Evolutionary conservation across 1,140 invertebrate genomes (phyloP).

Genomic region (Monochamus saltuarius): DNA sequence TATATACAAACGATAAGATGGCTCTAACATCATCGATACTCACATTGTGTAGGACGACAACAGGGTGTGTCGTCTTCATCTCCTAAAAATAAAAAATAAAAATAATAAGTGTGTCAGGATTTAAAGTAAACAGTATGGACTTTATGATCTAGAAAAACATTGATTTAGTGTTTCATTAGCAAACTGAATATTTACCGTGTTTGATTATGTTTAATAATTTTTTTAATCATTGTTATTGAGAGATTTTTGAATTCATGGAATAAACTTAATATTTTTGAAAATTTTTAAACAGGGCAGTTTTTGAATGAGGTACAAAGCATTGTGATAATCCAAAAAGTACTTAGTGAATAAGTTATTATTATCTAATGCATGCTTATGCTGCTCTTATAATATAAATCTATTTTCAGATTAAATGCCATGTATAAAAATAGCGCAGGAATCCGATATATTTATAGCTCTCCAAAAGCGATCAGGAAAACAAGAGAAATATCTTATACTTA

Average conservation of each 20-base stretch:
- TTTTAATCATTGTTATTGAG: too few species aligned
- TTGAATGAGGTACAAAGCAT: neutral
- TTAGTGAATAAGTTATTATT: neutral
- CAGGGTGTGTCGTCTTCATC: constrained; percentile 61
- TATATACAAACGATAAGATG: constrained; percentile 89
- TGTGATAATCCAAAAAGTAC: neutral
- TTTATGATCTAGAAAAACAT: too few species aligned
- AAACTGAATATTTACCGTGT: too few species aligned
- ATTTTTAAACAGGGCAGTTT: neutral
- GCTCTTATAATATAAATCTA: neutral
- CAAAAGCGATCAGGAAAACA: neutral
- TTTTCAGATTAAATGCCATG: too few species aligned
- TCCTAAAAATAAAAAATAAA: constrained; percentile 29
- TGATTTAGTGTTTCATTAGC: too few species aligned
- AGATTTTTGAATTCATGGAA: too few species aligned
- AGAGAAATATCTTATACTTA: neutral
- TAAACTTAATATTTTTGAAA: too few species aligned
- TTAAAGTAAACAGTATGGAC: neutral
- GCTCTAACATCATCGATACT: constrained; percentile 77
- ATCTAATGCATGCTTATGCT: neutral
- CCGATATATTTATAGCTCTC: constrained; percentile 6
- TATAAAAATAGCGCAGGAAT: constrained; percentile 8
- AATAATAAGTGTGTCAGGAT: neutral
- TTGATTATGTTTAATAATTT: too few species aligned
- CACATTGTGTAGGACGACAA: constrained; percentile 81